Evolutionary conservation across 2,113 vertebrate genomes (phyloP).

Genomic region (Campylorhamphus procurvoides): DNA sequence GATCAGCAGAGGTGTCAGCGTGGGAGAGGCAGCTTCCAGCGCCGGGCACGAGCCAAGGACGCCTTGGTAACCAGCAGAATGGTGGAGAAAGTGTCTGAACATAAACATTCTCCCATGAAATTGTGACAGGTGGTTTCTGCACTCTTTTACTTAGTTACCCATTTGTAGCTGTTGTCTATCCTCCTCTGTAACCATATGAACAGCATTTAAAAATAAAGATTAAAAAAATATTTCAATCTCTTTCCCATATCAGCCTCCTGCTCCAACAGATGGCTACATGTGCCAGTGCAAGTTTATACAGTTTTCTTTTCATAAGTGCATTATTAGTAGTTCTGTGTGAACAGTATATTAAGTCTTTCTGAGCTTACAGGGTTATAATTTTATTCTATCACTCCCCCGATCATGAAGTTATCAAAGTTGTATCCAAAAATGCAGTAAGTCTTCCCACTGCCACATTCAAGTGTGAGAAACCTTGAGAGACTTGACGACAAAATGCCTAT

Average conservation of each 20-base stretch:
- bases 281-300: constrained; percentile 26
- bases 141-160: constrained; percentile 44
- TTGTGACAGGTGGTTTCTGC: constrained; percentile 21
- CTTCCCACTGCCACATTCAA: background rate
- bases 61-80: background rate
- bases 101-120: background rate
- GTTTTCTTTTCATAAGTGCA: constrained; percentile 23
- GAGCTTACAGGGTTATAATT: constrained; percentile 44
- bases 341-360: constrained; percentile 18
- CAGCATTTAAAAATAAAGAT: constrained; percentile 71
- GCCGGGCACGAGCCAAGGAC: background rate
- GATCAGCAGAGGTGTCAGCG: background rate
- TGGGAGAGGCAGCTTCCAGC: background rate
- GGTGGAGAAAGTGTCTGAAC: background rate
- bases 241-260: constrained; percentile 42
- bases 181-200: constrained; percentile 69
- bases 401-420: background rate
- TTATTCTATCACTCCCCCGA: background rate
- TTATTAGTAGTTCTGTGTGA: constrained; percentile 8
- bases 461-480: constrained; percentile 40
- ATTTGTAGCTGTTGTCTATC: constrained; percentile 53
- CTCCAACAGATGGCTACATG: constrained; percentile 64
- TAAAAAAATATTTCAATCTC: constrained; percentile 63
- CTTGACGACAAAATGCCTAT: constrained; percentile 39
- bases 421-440: background rate